phyloP scores from a whole-genome alignment of 2,888 invertebrate species.

The Cerceris rybyensis region DNA sequence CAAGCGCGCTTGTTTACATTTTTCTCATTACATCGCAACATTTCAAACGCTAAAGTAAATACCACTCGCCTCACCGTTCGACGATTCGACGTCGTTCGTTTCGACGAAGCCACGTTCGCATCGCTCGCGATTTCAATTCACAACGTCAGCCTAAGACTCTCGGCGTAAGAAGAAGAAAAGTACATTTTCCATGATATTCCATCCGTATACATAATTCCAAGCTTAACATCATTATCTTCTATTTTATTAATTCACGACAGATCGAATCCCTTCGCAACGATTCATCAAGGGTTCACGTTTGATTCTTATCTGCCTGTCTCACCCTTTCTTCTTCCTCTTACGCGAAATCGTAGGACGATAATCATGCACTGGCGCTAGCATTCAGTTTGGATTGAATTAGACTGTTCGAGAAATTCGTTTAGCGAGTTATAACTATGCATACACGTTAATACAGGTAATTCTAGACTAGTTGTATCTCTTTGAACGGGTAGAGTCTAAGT shows the following conservation, averaged over 20 bases:
- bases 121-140: conserved; percentile 27
- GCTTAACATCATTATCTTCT: too few relatives aligned
- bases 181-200: neutral
- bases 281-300: neutral
- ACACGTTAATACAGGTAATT: conserved; percentile 24
- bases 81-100: neutral
- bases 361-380: conserved; percentile 23
- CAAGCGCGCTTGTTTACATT: too few relatives aligned
- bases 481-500: conserved; percentile 34
- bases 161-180: neutral
- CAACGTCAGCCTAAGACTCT: conserved; percentile 12
- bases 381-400: conserved; percentile 11
- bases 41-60: too few relatives aligned
- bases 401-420: conserved; percentile 34
- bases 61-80: neutral
- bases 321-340: neutral
- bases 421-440: conserved; percentile 41
- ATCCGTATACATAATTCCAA: too few relatives aligned
- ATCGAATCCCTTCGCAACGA: neutral
- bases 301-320: neutral
- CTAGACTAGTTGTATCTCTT: conserved; percentile 38
- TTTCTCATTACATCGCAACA: too few relatives aligned
- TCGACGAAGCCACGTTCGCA: conserved; percentile 1
- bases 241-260: neutral
- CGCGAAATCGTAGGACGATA: conserved; percentile 9